Evolutionary conservation across 53 echinoderm and acorn worm species (phyloP).

Genomic region (Paelopatides confundens): DNA sequence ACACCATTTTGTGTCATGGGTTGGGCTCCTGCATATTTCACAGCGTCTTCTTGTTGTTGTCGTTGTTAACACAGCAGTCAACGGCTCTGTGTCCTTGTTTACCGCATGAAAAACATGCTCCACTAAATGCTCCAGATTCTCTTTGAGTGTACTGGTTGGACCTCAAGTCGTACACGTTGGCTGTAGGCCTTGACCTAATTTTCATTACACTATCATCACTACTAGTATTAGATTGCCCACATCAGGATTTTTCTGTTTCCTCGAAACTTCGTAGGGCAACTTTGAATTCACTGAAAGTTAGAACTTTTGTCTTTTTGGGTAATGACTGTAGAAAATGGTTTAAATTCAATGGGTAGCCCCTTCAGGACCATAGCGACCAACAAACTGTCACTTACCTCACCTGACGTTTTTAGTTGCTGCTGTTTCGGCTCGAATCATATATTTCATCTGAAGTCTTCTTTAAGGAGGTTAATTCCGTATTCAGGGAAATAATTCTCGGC

Average conservation of each 20-base stretch:
- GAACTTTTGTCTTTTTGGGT: background rate
- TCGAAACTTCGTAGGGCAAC: background rate
- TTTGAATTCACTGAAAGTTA: background rate
- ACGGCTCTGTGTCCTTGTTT: constrained; percentile 11
- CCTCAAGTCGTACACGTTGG: background rate
- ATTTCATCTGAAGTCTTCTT: constrained; percentile 20
- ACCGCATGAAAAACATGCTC: background rate
- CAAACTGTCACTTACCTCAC: constrained; percentile 53
- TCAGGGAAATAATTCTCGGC: constrained; percentile 50
- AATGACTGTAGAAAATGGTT: constrained; percentile 14
- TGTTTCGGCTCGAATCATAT: constrained; percentile 52
- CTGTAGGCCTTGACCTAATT: background rate
- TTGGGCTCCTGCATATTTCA: background rate
- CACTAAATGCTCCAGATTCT: background rate
- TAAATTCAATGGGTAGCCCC: constrained; percentile 43
- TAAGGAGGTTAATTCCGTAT: constrained; percentile 56
- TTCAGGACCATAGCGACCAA: constrained; percentile 58
- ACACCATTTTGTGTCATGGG: constrained; percentile 28
- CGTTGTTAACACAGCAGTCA: background rate
- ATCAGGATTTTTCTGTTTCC: background rate
- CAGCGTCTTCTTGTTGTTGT: background rate
- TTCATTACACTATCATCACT: background rate
- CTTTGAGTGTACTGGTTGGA: too few relatives aligned
- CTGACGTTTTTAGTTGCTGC: constrained; percentile 39
- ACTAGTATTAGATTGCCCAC: too few relatives aligned